phyloP scores from a whole-genome alignment of 2,888 invertebrate genomes.

The Idaea dimidiata region DNA sequence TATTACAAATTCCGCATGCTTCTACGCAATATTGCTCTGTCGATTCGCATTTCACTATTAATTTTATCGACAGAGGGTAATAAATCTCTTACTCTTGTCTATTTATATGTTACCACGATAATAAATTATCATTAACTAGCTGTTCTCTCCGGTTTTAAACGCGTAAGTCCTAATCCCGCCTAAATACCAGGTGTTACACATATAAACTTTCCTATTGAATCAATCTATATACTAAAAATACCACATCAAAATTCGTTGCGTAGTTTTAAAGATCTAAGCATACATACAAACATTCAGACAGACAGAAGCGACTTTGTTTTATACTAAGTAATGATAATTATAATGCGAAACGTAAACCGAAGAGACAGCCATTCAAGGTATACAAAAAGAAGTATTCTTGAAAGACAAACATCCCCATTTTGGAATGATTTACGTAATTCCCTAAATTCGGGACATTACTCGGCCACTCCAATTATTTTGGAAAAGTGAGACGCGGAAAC shows the following conservation, averaged over 20 bases:
- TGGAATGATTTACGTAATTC: constrained; percentile 42
- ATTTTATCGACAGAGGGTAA: constrained; percentile 16
- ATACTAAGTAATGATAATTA: too few relatives aligned
- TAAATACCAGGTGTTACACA: too few relatives aligned
- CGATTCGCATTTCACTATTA: neutral
- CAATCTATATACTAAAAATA: too few relatives aligned
- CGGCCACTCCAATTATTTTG: constrained; percentile 61
- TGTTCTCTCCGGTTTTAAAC: too few relatives aligned
- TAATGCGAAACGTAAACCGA: constrained; percentile 14
- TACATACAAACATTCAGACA: too few relatives aligned
- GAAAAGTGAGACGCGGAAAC: constrained; percentile 44
- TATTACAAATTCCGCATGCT: neutral
- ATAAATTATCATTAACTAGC: constrained; percentile 17
- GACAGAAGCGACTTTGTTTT: too few relatives aligned
- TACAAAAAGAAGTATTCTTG: constrained; percentile 17
- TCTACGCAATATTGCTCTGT: neutral
- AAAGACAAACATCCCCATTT: constrained; percentile 38
- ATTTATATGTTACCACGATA: constrained; percentile 14
- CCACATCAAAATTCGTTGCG: too few relatives aligned
- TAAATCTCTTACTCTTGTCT: constrained; percentile 14
- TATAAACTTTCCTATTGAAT: too few relatives aligned
- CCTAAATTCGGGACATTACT: constrained; percentile 46
- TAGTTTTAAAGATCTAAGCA: too few relatives aligned
- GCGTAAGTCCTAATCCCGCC: too few relatives aligned
- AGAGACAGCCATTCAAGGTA: constrained; percentile 12